Evolutionary conservation across 2,797 vertebrate species (phyloP).

Genomic region (Brotula barbata): DNA sequence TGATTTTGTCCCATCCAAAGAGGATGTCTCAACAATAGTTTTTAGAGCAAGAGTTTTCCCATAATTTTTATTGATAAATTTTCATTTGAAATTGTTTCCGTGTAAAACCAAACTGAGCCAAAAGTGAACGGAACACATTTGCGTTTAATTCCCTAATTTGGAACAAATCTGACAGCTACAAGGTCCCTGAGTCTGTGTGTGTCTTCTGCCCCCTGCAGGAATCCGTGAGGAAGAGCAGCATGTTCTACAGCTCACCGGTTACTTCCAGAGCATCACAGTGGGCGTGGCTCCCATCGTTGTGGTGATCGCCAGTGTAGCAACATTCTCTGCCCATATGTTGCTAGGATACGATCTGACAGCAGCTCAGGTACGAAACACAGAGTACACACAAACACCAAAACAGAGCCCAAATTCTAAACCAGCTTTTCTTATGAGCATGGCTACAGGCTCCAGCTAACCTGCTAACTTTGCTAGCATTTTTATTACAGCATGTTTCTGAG

Average conservation of each 20-base stretch:
- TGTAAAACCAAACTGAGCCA: too few relatives aligned
- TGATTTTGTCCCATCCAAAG: too few relatives aligned
- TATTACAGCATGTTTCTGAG: too few relatives aligned
- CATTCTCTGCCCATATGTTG: slow-evolving; percentile 91
- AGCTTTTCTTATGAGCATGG: not conserved
- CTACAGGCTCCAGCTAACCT: not conserved
- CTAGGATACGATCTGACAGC: slow-evolving; percentile 91
- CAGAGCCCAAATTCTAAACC: too few relatives aligned
- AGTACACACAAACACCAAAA: not conserved
- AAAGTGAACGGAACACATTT: too few relatives aligned
- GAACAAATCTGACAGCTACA: too few relatives aligned
- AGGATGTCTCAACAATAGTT: too few relatives aligned
- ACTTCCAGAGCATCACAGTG: slow-evolving; percentile 93
- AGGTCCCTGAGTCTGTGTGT: too few relatives aligned
- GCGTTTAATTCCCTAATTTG: too few relatives aligned
- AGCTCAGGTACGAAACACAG: slow-evolving; percentile 81
- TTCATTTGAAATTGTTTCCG: too few relatives aligned
- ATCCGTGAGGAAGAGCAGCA: slow-evolving; percentile 86
- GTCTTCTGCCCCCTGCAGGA: slow-evolving; percentile 67
- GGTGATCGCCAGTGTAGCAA: slow-evolving; percentile 91
- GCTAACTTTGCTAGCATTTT: not conserved
- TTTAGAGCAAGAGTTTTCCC: too few relatives aligned
- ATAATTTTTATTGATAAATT: too few relatives aligned
- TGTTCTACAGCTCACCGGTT: slow-evolving; percentile 86
- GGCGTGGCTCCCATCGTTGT: slow-evolving; percentile 92